These are phyloP conservation scores for Geothlypis trichas DNA, from an alignment of 2,113 vertebrate genomes.

Conservation along the genomic window DNA sequence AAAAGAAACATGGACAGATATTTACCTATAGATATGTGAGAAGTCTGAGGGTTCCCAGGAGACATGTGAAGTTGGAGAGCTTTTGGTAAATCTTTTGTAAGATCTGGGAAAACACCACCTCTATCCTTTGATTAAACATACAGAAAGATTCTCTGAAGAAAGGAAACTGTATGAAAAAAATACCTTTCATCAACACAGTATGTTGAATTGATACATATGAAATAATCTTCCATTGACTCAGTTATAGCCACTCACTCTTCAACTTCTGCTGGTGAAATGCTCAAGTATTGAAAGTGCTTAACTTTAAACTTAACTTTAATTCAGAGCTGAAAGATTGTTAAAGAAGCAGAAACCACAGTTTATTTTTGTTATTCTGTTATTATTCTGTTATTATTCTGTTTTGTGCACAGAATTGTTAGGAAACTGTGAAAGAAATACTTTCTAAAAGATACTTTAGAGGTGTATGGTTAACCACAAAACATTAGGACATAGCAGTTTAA, in stretches of 20 bases:
- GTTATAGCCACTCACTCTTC: background rate
- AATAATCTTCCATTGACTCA: background rate
- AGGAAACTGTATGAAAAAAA: background rate
- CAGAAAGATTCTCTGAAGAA: background rate
- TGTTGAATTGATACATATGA: background rate
- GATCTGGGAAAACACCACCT: background rate
- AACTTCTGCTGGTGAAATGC: background rate
- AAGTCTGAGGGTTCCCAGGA: background rate
- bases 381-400: background rate
- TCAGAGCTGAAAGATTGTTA: background rate
- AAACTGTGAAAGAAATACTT: background rate
- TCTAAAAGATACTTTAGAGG: background rate
- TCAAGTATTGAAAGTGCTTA: background rate
- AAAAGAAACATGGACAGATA: background rate
- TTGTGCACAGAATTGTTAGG: background rate
- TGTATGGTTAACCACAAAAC: background rate
- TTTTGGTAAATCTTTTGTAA: background rate
- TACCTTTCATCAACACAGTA: background rate
- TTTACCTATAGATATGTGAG: background rate
- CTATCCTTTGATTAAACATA: background rate
- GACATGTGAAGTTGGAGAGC: background rate
- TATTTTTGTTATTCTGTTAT: background rate
- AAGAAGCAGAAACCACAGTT: background rate
- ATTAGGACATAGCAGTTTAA: background rate
- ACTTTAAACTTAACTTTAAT: background rate